Conservation (phyloP, 2,888 invertebrate genomes). For the Pogonocherus hispidulus region DNA sequence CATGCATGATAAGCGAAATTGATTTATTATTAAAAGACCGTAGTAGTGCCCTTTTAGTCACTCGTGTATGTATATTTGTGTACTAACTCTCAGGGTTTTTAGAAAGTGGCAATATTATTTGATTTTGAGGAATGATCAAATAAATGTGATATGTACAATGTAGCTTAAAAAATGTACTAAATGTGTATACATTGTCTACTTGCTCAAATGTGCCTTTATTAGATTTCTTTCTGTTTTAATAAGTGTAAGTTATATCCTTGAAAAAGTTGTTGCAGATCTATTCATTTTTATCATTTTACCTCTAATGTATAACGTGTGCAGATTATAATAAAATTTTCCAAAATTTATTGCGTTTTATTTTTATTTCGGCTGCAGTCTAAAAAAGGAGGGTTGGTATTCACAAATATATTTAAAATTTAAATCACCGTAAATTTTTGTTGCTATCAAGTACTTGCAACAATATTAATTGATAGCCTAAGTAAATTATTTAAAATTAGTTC, state of each 20-base stretch:
- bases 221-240: constrained; percentile 49
- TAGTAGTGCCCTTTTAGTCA: constrained; percentile 49
- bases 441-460: no score
- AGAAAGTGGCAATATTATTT: constrained; percentile 60
- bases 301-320: constrained; percentile 51
- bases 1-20: constrained; percentile 23
- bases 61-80: constrained; percentile 58
- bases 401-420: constrained; percentile 55
- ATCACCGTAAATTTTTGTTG: no score
- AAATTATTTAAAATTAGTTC: no score
- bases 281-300: constrained; percentile 46
- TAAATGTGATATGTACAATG: constrained; percentile 62
- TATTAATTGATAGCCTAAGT: no score
- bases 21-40: constrained; percentile 40
- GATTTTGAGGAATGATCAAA: constrained; percentile 53
- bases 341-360: constrained; percentile 54
- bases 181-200: constrained; percentile 64
- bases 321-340: constrained; percentile 56
- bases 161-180: constrained; percentile 58
- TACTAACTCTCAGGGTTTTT: constrained; percentile 65
- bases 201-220: constrained; percentile 68
- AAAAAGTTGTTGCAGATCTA: constrained; percentile 50
- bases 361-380: constrained; percentile 43
- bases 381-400: constrained; percentile 61
- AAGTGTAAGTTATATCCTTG: constrained; percentile 41